Conservation (phyloP, 1,140 invertebrate genomes). For the Ostrea denselamellosa region DNA sequence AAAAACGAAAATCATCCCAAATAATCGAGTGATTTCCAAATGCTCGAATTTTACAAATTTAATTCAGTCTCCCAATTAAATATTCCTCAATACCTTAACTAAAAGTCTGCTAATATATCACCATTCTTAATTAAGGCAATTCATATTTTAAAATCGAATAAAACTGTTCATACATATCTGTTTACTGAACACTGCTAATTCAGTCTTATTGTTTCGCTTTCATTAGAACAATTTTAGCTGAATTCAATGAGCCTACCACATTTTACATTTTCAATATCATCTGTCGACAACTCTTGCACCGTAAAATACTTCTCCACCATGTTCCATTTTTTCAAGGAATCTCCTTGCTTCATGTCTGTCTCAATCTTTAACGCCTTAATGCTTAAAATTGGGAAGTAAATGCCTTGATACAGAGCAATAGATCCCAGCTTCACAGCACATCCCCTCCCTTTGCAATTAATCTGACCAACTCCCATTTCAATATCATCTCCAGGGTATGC, state of each 20-base stretch:
- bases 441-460: slow-evolving; percentile 58
- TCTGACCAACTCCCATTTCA: slow-evolving; percentile 57
- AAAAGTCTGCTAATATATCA: too few species aligned
- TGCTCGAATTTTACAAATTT: too few species aligned
- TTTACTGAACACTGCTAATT: too few species aligned
- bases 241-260: not conserved
- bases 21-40: too few species aligned
- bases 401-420: slow-evolving; percentile 52
- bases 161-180: too few species aligned
- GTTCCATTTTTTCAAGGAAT: not conserved
- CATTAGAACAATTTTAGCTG: not conserved
- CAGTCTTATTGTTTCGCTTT: not conserved
- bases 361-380: slow-evolving; percentile 41
- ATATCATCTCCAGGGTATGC: slow-evolving; percentile 46
- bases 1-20: too few species aligned
- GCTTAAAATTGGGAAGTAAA: slow-evolving; percentile 65
- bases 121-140: too few species aligned
- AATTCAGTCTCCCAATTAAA: too few species aligned
- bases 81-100: too few species aligned
- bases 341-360: not conserved
- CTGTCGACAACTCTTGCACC: not conserved
- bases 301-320: not conserved
- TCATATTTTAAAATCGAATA: too few species aligned
- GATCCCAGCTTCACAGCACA: slow-evolving; percentile 69
- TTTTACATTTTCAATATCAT: not conserved